Conservation (phyloP, 2,113 vertebrate species). For the Lipotes vexillifer region DNA sequence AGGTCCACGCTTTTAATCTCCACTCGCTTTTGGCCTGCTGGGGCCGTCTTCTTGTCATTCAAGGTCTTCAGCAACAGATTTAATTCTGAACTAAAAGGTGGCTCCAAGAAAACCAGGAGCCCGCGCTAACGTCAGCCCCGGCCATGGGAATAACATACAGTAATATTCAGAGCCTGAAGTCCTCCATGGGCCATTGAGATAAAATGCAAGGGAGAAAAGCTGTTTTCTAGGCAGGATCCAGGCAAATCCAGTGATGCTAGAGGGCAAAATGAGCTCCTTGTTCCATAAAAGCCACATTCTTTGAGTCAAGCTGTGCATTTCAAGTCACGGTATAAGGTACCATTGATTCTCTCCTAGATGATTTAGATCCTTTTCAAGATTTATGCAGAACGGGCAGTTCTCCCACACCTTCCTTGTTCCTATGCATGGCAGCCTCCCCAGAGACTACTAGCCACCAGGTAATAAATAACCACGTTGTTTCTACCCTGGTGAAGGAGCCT, state of each 20-base stretch:
- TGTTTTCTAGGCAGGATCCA: neutral
- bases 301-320: constrained; percentile 12
- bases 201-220: neutral
- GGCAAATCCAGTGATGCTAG: neutral
- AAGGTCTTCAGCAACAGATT: neutral
- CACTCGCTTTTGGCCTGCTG: neutral
- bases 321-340: constrained; percentile 42
- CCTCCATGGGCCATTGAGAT: neutral
- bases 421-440: neutral
- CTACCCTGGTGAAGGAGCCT: neutral
- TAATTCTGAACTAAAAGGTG: neutral
- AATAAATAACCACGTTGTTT: neutral
- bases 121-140: neutral
- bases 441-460: neutral
- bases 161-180: neutral
- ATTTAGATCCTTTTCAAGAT: constrained; percentile 50
- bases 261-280: constrained; percentile 50
- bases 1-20: neutral
- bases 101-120: neutral
- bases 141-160: neutral
- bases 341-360: constrained; percentile 50
- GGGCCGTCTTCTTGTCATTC: neutral
- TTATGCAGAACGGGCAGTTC: constrained; percentile 18
- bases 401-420: neutral
- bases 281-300: neutral